phyloP scores from a whole-genome alignment of 2,888 invertebrate species.

The Erebia aethiops region DNA sequence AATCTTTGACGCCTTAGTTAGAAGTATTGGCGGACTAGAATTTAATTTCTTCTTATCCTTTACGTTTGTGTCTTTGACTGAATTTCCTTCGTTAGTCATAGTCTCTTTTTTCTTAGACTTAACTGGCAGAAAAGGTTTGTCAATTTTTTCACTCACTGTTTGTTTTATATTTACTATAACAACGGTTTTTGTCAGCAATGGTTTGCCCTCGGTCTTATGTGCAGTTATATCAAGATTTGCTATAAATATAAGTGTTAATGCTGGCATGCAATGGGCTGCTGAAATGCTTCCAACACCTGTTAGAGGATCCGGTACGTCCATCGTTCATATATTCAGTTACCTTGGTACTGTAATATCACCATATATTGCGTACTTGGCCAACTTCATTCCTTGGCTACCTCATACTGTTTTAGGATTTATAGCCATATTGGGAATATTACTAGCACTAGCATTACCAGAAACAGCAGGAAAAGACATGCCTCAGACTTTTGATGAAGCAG shows the following conservation, averaged over 20 bases:
- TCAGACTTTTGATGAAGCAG: conserved; percentile 68
- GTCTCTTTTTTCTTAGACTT: conserved; percentile 61
- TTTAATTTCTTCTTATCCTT: conserved; percentile 69
- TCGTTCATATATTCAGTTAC: conserved; percentile 59
- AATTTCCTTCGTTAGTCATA: conserved; percentile 61
- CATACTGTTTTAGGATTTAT: conserved; percentile 53
- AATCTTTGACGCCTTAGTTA: conserved; percentile 62
- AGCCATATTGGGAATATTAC: conserved; percentile 49
- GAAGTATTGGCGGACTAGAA: conserved; percentile 57
- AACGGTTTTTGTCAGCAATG: conserved; percentile 54
- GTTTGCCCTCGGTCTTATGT: conserved; percentile 58
- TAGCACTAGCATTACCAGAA: conserved; percentile 61
- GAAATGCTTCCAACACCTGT: conserved; percentile 66
- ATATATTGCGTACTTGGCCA: conserved; percentile 64
- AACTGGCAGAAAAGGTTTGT: conserved; percentile 60
- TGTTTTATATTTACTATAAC: conserved; percentile 56
- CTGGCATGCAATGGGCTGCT: conserved; percentile 62
- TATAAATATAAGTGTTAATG: conserved; percentile 60
- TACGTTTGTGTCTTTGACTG: conserved; percentile 63
- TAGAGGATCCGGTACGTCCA: conserved; percentile 59
- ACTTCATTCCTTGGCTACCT: conserved; percentile 59
- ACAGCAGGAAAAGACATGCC: conserved; percentile 67
- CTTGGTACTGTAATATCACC: conserved; percentile 60
- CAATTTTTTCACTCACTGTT: conserved; percentile 46
- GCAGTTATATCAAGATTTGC: conserved; percentile 64